These are phyloP conservation scores for Oasisia sp. DNA, from an alignment of 2,888 invertebrate species.

Conservation along the genomic window DNA sequence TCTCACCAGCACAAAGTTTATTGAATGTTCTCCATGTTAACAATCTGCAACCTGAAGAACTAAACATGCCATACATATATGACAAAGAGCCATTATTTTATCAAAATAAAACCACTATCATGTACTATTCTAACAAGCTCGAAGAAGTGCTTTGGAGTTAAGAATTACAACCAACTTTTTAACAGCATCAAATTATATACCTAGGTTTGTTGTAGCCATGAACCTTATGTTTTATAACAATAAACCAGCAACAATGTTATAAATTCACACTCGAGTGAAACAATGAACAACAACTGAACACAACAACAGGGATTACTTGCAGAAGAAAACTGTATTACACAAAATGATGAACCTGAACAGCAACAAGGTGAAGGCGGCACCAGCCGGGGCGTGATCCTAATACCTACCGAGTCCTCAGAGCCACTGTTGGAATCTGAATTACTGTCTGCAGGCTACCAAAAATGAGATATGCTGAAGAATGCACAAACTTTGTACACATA, in stretches of 20 bases:
- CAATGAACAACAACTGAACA: background rate
- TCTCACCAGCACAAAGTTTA: background rate
- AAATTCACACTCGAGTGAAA: background rate
- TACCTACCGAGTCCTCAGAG: constrained; percentile 5
- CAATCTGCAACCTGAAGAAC: background rate
- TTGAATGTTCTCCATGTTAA: background rate
- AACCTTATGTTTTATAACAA: background rate
- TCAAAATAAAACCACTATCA: background rate
- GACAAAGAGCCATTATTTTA: too few relatives aligned
- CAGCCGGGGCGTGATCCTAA: background rate
- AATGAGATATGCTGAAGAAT: background rate
- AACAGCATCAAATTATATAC: background rate
- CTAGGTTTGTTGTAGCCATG: background rate
- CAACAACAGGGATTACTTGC: background rate
- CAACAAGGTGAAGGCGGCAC: background rate
- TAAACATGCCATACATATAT: background rate
- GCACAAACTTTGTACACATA: background rate
- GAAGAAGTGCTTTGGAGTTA: too few relatives aligned
- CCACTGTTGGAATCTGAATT: background rate
- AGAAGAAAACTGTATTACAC: background rate
- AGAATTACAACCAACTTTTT: too few relatives aligned
- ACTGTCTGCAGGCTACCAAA: constrained; percentile 9
- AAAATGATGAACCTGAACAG: background rate
- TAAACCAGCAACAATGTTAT: background rate
- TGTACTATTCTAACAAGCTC: too few relatives aligned